These are phyloP conservation scores for Bombus impatiens DNA, from an alignment of 1,140 invertebrate genomes.

Conservation along the genomic window DNA sequence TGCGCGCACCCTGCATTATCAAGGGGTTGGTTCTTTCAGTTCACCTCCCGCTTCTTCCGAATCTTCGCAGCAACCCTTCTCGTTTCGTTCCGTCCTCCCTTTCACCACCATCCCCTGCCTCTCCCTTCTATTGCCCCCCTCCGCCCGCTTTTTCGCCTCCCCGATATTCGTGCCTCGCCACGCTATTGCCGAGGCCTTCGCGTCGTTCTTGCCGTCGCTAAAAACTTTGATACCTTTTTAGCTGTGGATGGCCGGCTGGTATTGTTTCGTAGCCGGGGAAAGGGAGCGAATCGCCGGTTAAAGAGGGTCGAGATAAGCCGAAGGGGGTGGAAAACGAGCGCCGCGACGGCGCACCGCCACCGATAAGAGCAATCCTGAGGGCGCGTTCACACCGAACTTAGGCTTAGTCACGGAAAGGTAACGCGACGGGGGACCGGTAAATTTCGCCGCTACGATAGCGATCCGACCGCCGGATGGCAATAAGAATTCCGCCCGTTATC, in stretches of 20 bases:
- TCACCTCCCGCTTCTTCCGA: background rate
- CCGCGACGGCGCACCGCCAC: constrained; percentile 46
- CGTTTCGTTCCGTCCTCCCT: background rate
- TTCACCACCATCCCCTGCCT: background rate
- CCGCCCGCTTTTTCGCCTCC: too few relatives aligned
- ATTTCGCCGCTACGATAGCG: constrained; percentile 33
- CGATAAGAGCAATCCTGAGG: constrained; percentile 68
- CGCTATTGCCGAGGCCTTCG: too few relatives aligned
- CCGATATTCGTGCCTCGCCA: too few relatives aligned
- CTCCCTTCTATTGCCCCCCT: background rate
- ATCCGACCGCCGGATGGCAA: background rate
- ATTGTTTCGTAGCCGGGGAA: constrained; percentile 55
- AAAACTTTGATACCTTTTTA: constrained; percentile 73
- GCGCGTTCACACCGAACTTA: constrained; percentile 59
- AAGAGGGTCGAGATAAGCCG: constrained; percentile 66
- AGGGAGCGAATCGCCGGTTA: constrained; percentile 17
- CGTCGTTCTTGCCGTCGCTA: constrained; percentile 39
- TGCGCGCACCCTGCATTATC: background rate
- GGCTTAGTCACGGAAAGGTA: constrained; percentile 46
- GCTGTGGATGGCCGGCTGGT: background rate
- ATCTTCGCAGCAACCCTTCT: background rate
- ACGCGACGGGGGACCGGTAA: constrained; percentile 47
- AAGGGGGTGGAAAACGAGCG: constrained; percentile 55
- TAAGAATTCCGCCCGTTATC: constrained; percentile 51
- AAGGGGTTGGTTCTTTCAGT: background rate